Evolutionary conservation across 2,113 vertebrate genomes (phyloP).

Genomic region (Ictalurus punctatus): DNA sequence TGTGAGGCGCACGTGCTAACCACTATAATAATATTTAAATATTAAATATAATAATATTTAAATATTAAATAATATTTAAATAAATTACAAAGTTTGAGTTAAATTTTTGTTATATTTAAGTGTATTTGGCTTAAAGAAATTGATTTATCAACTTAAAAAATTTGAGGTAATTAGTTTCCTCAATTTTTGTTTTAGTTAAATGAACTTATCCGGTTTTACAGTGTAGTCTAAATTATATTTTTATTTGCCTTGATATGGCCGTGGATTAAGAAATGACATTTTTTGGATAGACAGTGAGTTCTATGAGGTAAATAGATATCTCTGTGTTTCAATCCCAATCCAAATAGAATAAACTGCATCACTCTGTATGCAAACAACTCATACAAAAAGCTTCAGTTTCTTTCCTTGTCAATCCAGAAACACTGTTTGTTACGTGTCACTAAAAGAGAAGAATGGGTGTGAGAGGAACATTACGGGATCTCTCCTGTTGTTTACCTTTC

Average conservation of each 20-base stretch:
- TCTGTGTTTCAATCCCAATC: not conserved
- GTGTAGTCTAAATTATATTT: not conserved
- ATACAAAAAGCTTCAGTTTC: not conserved
- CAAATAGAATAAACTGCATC: not conserved
- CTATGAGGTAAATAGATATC: not conserved
- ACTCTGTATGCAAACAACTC: not conserved
- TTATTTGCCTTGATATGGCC: not conserved
- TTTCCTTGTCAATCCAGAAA: constrained; percentile 66
- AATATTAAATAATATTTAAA: too few species aligned
- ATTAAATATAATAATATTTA: too few species aligned
- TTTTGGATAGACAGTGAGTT: not conserved
- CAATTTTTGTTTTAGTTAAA: too few species aligned
- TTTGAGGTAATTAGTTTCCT: too few species aligned
- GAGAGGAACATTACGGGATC: constrained; percentile 69
- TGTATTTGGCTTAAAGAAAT: too few species aligned
- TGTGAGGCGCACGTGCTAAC: too few species aligned
- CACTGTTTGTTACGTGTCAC: constrained; percentile 56
- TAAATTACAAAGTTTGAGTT: too few species aligned
- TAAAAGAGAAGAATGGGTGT: constrained; percentile 51
- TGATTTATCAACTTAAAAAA: too few species aligned
- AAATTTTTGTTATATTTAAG: too few species aligned
- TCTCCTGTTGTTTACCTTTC: constrained; percentile 80
- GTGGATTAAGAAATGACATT: not conserved
- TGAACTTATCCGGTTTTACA: not conserved
- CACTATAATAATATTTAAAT: too few species aligned